Evolutionary conservation across 2,113 vertebrate species (phyloP).

Genomic region (Mormyrus lacerda): DNA sequence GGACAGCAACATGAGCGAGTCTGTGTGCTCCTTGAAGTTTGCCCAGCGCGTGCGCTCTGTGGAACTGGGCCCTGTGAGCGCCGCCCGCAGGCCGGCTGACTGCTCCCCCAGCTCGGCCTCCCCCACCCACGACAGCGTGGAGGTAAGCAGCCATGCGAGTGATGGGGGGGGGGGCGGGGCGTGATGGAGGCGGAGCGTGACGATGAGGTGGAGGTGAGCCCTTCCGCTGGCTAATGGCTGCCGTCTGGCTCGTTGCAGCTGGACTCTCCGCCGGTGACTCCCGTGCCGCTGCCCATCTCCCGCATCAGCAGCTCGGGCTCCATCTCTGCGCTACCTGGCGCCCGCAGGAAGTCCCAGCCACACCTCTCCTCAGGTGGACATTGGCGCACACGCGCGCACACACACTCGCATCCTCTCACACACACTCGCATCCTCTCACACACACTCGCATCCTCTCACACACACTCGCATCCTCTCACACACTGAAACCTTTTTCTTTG

Average conservation of each 20-base stretch:
- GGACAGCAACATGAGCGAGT: slow-evolving; percentile 76
- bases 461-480: not conserved
- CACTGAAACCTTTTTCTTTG: not conserved
- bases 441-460: not conserved
- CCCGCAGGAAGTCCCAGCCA: slow-evolving; percentile 60
- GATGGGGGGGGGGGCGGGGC: not conserved
- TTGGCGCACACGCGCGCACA: not conserved
- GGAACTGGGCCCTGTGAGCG: slow-evolving; percentile 63
- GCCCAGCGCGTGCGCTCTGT: slow-evolving; percentile 84
- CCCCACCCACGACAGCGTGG: slow-evolving; percentile 76
- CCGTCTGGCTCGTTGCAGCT: slow-evolving; percentile 37
- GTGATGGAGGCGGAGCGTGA: not conserved
- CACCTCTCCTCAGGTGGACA: slow-evolving; percentile 56
- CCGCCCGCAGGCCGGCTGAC: slow-evolving; percentile 63
- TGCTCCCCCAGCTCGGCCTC: slow-evolving; percentile 67
- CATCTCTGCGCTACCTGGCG: slow-evolving; percentile 48
- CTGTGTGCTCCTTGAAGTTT: slow-evolving; percentile 86
- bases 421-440: not conserved
- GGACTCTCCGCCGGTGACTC: slow-evolving; percentile 63
- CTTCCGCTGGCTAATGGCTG: not conserved
- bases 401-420: not conserved
- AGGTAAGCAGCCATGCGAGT: slow-evolving; percentile 55
- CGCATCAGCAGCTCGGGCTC: slow-evolving; percentile 61
- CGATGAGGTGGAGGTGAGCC: not conserved
- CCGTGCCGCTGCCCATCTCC: slow-evolving; percentile 55